Percentiles rank a stretch among this genome's conserved stretches.
Conservation (phyloP, 2,113 vertebrate species). For the Chauna torquata region DNA sequence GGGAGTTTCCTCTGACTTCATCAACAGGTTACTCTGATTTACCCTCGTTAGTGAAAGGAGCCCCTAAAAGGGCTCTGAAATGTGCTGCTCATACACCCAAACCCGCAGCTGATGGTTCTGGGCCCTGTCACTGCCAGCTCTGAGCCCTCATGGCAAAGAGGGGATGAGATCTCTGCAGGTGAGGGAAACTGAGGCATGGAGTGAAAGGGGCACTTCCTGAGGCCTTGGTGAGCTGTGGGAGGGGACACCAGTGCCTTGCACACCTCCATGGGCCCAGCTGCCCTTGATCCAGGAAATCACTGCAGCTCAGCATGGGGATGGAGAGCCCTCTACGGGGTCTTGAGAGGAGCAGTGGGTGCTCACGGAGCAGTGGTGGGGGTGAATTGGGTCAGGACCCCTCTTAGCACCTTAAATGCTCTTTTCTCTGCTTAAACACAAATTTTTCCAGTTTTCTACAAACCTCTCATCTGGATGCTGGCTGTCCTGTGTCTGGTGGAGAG, state of each 20-base stretch:
- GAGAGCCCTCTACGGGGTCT: fast-evolving
- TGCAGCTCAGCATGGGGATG: fast-evolving
- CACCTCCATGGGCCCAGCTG: not conserved
- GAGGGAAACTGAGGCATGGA: not conserved
- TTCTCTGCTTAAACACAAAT: not conserved
- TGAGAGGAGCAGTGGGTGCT: not conserved
- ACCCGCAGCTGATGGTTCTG: fast-evolving
- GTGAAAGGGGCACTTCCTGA: not conserved
- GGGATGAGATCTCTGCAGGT: fast-evolving
- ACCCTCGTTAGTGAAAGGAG: fast-evolving
- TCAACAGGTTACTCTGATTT: not conserved
- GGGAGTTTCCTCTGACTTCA: not conserved
- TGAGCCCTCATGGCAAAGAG: fast-evolving
- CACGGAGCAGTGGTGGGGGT: not conserved
- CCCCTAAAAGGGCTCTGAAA: not conserved
- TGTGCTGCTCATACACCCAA: no score
- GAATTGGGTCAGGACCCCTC: not conserved
- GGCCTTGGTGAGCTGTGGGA: not conserved
- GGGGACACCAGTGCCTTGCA: fast-evolving
- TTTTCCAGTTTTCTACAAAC: not conserved
- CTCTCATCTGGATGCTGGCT: not conserved
- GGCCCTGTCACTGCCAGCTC: not conserved
- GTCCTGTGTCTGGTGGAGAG: not conserved
- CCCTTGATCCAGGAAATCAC: not conserved
- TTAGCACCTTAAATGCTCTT: not conserved